Evolutionary conservation across 2,113 vertebrate species (phyloP).

Genomic region (Sphaerodactylus townsendi): DNA sequence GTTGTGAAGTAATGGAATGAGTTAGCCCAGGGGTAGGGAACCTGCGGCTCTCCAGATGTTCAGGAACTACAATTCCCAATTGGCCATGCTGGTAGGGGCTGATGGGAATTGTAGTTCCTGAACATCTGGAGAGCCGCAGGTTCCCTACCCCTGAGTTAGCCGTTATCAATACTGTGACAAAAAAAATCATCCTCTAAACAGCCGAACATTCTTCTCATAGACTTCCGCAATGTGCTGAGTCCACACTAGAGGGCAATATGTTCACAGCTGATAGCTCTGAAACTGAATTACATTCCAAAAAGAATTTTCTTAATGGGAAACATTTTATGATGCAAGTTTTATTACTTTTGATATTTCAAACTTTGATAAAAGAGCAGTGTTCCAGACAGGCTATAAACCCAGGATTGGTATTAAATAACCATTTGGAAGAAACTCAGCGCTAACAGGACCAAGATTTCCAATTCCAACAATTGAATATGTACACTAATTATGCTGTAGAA

Average conservation of each 20-base stretch:
- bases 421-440: neutral
- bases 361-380: neutral
- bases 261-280: neutral
- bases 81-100: no score
- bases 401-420: neutral
- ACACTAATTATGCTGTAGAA: neutral
- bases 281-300: neutral
- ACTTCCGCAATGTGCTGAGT: neutral
- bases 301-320: neutral
- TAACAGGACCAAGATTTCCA: neutral
- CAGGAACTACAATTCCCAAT: no score
- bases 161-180: neutral
- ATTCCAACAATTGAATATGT: neutral
- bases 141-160: no score
- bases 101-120: no score
- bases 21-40: no score
- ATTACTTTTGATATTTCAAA: neutral
- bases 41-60: no score
- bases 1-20: neutral
- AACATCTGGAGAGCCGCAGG: no score
- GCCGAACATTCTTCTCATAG: neutral
- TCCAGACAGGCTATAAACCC: neutral
- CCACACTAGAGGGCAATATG: conserved; percentile 26
- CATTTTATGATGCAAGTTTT: neutral
- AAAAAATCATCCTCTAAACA: no score